Conservation (phyloP, 2,797 vertebrate species). For the Spheniscus humboldti region DNA sequence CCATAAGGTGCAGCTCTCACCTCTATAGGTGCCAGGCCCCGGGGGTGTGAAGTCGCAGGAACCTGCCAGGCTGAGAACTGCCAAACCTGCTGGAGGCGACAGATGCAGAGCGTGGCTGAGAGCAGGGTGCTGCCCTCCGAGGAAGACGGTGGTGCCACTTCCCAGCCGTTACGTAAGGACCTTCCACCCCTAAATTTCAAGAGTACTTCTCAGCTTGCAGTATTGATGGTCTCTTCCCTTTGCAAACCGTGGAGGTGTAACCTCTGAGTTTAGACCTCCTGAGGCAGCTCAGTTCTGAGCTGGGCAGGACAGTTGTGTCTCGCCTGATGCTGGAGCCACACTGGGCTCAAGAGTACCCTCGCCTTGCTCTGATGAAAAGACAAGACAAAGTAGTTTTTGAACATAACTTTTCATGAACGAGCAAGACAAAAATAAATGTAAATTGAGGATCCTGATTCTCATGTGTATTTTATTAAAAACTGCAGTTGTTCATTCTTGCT, state of each 20-base stretch:
- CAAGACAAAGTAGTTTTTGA: constrained; percentile 2
- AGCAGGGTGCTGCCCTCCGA: neutral
- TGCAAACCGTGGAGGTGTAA: neutral
- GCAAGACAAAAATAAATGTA: constrained; percentile 64
- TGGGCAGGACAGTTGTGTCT: fast-evolving
- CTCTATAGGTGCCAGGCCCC: neutral
- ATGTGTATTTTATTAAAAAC: constrained; percentile 60
- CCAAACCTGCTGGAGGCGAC: fast-evolving
- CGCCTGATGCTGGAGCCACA: neutral
- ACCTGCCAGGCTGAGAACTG: neutral
- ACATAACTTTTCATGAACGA: neutral
- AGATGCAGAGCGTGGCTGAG: neutral
- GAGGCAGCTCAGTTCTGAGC: neutral
- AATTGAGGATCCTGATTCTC: constrained; percentile 58
- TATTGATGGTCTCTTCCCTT: neutral
- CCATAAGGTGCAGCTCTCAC: neutral
- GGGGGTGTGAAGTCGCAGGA: neutral
- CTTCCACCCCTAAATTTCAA: neutral
- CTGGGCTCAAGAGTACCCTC: neutral
- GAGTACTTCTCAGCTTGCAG: neutral
- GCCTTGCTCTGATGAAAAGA: neutral
- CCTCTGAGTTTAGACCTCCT: neutral
- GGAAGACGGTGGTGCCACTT: neutral
- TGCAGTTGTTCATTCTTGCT: constrained; percentile 59
- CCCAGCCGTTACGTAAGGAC: neutral